These are phyloP conservation scores for Aricia artaxerxes DNA, from an alignment of 2,888 invertebrate species.

Conservation along the genomic window DNA sequence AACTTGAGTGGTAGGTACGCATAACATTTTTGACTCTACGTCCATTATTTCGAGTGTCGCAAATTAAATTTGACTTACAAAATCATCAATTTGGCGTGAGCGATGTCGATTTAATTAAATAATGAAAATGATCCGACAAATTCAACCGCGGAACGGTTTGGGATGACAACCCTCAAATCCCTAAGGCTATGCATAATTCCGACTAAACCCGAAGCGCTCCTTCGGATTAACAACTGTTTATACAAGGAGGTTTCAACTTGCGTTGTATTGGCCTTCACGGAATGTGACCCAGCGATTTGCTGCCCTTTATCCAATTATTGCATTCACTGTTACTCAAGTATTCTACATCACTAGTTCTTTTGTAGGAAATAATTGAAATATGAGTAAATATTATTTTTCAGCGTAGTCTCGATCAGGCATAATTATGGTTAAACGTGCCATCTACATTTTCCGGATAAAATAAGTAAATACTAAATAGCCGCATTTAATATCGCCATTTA, in stretches of 20 bases:
- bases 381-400: too few species aligned
- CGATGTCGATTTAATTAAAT: constrained; percentile 46
- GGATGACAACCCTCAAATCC: constrained; percentile 74
- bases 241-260: constrained; percentile 63
- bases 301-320: neutral
- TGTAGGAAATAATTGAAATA: neutral
- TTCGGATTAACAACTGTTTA: constrained; percentile 69
- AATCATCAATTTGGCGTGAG: constrained; percentile 34
- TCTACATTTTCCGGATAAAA: too few species aligned
- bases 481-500: too few species aligned
- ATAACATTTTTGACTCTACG: neutral
- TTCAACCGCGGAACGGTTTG: constrained; percentile 58
- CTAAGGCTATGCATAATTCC: constrained; percentile 73
- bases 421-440: too few species aligned
- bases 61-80: constrained; percentile 23
- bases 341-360: neutral
- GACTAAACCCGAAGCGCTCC: constrained; percentile 68
- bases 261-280: constrained; percentile 49
- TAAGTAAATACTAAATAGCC: too few species aligned
- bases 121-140: constrained; percentile 63
- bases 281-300: constrained; percentile 36
- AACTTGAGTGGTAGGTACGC: neutral
- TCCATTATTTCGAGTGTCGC: neutral
- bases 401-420: too few species aligned
- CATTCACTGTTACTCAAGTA: neutral